These are phyloP conservation scores for Peromyscus maniculatus DNA, from an alignment of 2,113 vertebrate species.

Conservation along the genomic window DNA sequence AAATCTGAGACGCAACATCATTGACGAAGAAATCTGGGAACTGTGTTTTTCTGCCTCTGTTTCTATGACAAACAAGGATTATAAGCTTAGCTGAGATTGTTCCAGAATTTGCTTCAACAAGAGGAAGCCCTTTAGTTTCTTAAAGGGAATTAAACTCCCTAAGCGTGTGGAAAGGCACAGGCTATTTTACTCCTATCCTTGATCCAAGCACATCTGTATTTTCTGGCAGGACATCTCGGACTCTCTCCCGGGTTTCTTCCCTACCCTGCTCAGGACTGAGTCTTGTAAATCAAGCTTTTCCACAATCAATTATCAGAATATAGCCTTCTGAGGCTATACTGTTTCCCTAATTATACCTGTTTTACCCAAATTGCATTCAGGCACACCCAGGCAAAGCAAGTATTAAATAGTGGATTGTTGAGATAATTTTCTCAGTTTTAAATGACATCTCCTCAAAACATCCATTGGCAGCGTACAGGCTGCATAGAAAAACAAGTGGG, in stretches of 20 bases:
- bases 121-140: background rate
- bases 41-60: constrained; percentile 7
- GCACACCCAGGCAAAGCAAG: background rate
- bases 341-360: background rate
- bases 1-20: background rate
- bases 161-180: background rate
- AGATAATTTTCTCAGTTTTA: constrained; percentile 28
- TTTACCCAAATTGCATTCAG: background rate
- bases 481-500: background rate
- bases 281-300: background rate
- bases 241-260: background rate
- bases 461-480: background rate
- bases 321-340: background rate
- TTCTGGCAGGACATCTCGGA: background rate
- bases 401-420: background rate
- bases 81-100: background rate
- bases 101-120: background rate
- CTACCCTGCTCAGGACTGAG: background rate
- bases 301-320: background rate
- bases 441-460: background rate
- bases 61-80: constrained; percentile 4
- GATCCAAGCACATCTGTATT: background rate
- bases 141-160: background rate
- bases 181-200: background rate
- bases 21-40: background rate